Percentiles rank a stretch among this genome's conserved stretches.
These are phyloP conservation scores for Micrastur ruficollis DNA, from an alignment of 2,797 vertebrate genomes.

Conservation along the genomic window DNA sequence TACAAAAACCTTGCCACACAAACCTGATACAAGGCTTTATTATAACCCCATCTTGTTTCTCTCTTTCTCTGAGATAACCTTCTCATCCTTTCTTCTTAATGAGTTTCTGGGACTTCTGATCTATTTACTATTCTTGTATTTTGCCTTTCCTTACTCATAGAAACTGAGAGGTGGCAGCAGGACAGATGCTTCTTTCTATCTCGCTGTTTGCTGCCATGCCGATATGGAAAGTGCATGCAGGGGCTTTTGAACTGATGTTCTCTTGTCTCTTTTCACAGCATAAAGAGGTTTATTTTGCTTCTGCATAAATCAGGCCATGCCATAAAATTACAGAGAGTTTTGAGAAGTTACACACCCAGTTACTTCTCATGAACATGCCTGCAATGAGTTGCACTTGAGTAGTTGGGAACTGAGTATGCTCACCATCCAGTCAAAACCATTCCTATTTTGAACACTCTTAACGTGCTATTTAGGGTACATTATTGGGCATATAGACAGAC, in stretches of 20 bases:
- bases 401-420: background rate
- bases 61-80: background rate
- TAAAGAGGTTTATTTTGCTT: background rate
- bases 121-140: background rate
- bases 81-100: background rate
- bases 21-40: background rate
- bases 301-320: background rate
- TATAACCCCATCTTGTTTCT: background rate
- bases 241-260: background rate
- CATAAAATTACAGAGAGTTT: background rate
- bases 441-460: background rate
- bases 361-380: background rate
- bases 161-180: fast-evolving
- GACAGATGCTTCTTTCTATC: background rate
- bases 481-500: background rate
- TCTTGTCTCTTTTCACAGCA: background rate
- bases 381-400: background rate
- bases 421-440: background rate
- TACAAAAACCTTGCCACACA: too few species aligned
- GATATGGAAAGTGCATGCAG: background rate
- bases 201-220: background rate
- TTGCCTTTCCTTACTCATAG: background rate
- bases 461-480: background rate
- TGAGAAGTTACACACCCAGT: background rate
- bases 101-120: background rate